Conservation (phyloP, 2,113 vertebrate genomes). For the Tor tambroides region DNA sequence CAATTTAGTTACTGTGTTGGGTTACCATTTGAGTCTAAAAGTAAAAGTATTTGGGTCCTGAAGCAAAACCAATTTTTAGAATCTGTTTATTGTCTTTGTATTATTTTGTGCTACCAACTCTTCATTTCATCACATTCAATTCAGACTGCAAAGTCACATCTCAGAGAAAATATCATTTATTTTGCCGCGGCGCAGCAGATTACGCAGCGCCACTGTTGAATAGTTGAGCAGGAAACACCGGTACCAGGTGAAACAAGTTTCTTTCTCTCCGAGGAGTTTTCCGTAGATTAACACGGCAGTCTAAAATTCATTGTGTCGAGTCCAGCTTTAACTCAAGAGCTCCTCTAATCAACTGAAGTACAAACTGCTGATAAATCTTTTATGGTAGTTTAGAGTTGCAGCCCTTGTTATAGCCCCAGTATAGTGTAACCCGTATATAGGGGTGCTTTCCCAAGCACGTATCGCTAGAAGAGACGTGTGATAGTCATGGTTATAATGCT, state of each 20-base stretch:
- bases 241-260: conserved; percentile 19
- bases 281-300: conserved; percentile 33
- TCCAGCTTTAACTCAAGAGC: conserved; percentile 54
- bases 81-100: conserved; percentile 6
- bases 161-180: not conserved
- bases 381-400: conserved; percentile 56
- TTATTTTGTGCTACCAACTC: not conserved
- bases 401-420: conserved; percentile 37
- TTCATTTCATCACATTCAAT: conserved; percentile 5
- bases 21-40: not conserved
- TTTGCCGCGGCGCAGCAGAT: not conserved
- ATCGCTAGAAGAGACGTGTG: conserved; percentile 34
- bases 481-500: conserved; percentile 25
- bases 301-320: conserved; percentile 35
- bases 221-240: not conserved
- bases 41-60: not conserved
- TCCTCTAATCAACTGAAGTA: conserved; percentile 50
- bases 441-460: conserved; percentile 42
- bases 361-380: conserved; percentile 56
- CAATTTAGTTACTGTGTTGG: not conserved
- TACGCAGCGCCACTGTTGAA: not conserved
- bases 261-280: not conserved
- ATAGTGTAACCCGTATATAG: conserved; percentile 43
- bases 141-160: not conserved
- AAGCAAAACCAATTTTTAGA: not conserved